Percentiles rank a stretch among this genome's conserved stretches.
Conservation (phyloP, 1,140 invertebrate genomes). For the Drosophila willistoni region DNA sequence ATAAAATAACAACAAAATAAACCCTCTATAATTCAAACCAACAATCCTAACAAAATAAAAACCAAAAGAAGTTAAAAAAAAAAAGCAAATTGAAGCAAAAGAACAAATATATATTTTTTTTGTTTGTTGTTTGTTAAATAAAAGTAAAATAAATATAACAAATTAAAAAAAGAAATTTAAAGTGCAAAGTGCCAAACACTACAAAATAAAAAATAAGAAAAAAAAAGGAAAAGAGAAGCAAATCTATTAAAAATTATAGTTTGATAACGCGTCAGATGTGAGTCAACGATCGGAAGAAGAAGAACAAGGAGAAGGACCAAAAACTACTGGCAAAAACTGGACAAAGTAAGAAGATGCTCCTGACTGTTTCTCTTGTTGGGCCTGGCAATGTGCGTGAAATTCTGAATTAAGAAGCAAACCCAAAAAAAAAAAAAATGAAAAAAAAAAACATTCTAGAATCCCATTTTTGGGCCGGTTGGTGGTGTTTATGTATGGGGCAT, state of each 20-base stretch:
- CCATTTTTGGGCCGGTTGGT: background rate
- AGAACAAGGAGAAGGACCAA: no score
- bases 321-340: no score
- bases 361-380: background rate
- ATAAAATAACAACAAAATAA: no score
- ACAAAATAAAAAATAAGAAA: background rate
- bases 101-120: no score
- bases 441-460: constrained; percentile 8
- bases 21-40: no score
- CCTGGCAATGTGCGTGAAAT: constrained; percentile 42
- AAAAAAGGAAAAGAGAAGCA: constrained; percentile 2
- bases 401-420: background rate
- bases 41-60: no score
- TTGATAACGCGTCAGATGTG: background rate
- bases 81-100: no score
- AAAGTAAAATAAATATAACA: constrained; percentile 9
- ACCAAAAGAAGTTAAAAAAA: no score
- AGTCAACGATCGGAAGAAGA: background rate
- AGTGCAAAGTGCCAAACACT: constrained; percentile 4
- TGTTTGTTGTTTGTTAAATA: no score
- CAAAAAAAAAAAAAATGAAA: background rate
- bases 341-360: constrained; percentile 17
- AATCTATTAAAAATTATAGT: background rate
- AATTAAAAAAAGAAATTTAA: background rate
- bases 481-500: background rate